Base-by-base conservation (phyloP, 2,113 vertebrate species). In the Chamaetylas fuelleborni region DNA sequence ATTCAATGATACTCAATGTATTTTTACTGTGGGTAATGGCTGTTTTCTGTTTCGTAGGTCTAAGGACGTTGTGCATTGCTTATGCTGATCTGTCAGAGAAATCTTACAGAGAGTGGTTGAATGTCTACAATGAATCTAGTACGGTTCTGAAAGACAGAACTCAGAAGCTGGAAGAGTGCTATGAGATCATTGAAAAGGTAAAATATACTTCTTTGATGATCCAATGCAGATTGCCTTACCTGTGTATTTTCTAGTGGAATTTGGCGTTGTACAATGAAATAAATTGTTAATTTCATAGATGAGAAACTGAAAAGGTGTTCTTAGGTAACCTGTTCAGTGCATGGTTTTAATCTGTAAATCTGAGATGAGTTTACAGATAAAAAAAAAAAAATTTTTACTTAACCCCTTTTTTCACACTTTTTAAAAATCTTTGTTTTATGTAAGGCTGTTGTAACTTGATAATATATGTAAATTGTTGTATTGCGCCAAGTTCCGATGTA, bases 121-220 rank as follows among this genome's bases (percentile, higher is more conserved):
- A 98, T 42, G 96, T 98, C 86, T 99, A 99, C 71, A 98, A 98
- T 28, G 97, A 98, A 80, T 95, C 96, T 93, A 99, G 99, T 97
- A 99, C 98, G 5, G 96, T 98, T 69, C 60, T 99, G 90, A 99
- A 99, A 96, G 98, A 99, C 96, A 98, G 99, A 42, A 91, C 98
- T 61, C 98, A 98, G 92, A 99, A 98, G 78, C 90, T 99, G 54
- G 99, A 99, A 90, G 99, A 99, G 62, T 99, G 99, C 91, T 99
- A 99, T 17, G 99, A 99, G 95, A 98, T 99, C 66, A 98, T 99
- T 70, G 99, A 99, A 94, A 99, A 99, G 98, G 99, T 99, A 96
- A 83, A 14, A 36, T 2, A 1, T 6, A 10, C 6, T 20, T 18
- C 19, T 69, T 56, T 47, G 8, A 28, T 50, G 7, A 28, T 47